A percentile compares a stretch with the other conserved stretches of the same genome.
These are phyloP conservation scores for Brachionus rotundiformis DNA, from an alignment of 1,140 invertebrate genomes.

Conservation along the genomic window DNA sequence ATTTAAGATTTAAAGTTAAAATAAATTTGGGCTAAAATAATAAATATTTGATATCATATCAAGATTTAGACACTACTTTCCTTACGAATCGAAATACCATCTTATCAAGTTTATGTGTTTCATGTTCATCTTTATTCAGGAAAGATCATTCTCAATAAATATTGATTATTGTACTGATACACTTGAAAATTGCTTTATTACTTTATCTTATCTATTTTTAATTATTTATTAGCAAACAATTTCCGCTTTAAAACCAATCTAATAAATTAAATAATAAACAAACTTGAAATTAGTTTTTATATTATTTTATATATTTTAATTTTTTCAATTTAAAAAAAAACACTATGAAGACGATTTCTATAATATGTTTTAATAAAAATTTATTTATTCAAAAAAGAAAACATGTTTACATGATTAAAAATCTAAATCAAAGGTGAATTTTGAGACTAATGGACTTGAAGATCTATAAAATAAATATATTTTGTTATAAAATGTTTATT, in stretches of 20 bases:
- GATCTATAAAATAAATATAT: no score
- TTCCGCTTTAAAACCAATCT: not conserved
- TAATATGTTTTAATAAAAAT: no score
- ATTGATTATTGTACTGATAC: not conserved
- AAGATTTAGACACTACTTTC: not conserved
- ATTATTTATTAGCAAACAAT: not conserved
- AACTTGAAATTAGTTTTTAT: no score
- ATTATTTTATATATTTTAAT: no score
- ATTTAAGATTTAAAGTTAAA: conserved; percentile 5
- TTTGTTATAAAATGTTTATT: no score
- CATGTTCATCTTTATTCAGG: not conserved
- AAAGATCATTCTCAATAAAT: not conserved
- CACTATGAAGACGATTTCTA: no score
- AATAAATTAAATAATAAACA: not conserved
- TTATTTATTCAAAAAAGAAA: no score
- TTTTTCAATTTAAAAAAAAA: no score
- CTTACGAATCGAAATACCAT: not conserved
- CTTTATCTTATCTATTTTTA: not conserved
- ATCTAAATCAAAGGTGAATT: no score
- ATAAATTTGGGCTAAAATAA: conserved; percentile 11
- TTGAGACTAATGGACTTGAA: no score
- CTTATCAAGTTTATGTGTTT: not conserved
- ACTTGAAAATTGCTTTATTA: not conserved
- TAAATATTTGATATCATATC: conserved; percentile 17
- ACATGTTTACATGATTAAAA: no score